phyloP scores from a whole-genome alignment of 2,888 invertebrate genomes.

The Lottia gigantea region DNA sequence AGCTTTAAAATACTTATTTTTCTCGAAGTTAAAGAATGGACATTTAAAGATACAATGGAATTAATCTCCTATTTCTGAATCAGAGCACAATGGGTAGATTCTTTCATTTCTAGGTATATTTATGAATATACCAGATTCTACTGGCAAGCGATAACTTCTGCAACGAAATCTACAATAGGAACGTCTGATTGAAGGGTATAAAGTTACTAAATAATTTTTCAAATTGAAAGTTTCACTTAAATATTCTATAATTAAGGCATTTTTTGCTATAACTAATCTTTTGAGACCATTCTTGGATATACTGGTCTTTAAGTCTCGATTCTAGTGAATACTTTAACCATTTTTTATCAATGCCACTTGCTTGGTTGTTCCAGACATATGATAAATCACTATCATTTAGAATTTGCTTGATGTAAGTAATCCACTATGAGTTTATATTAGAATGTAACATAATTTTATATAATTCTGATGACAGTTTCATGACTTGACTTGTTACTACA shows the following conservation, averaged over 20 bases:
- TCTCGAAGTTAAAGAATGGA: neutral
- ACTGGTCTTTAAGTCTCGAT: neutral
- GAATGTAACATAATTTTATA: no score
- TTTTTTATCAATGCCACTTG: neutral
- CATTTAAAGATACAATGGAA: neutral
- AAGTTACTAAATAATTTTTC: neutral
- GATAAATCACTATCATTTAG: neutral
- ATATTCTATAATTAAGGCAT: neutral
- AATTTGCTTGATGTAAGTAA: no score
- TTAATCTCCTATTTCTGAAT: neutral
- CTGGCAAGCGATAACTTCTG: neutral
- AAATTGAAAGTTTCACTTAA: neutral
- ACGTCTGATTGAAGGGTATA: neutral
- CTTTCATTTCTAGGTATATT: slow-evolving; percentile 6
- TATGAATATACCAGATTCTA: neutral
- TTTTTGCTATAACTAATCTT: neutral
- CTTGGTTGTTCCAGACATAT: neutral
- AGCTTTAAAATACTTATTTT: neutral
- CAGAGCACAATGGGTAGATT: neutral
- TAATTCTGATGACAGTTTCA: no score
- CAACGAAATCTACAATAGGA: neutral
- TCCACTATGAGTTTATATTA: no score
- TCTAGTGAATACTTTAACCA: neutral
- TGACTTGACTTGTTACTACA: neutral
- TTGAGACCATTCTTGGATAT: neutral